Evolutionary conservation across 1,140 invertebrate genomes (phyloP).

Genomic region (Hermatobates lingyangjiaoensis): DNA sequence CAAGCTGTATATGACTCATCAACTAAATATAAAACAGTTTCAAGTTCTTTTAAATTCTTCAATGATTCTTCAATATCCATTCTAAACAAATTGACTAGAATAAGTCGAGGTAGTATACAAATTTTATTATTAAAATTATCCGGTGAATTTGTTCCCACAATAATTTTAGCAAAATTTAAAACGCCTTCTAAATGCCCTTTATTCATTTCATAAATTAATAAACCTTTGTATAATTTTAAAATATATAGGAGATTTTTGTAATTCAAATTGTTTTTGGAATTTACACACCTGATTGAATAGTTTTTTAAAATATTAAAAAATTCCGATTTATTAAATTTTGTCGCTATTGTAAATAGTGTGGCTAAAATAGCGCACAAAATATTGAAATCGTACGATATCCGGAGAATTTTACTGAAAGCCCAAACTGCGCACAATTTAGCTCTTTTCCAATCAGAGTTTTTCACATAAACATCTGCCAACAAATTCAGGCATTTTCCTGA

Average conservation of each 20-base stretch:
- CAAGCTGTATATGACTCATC: neutral
- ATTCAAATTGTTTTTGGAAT: neutral
- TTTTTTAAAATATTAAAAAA: neutral
- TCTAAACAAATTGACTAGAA: too few relatives aligned
- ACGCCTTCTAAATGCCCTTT: too few relatives aligned
- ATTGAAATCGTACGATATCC: neutral
- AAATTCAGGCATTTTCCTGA: neutral
- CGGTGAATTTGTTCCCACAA: too few relatives aligned
- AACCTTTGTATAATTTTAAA: too few relatives aligned
- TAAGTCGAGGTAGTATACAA: too few relatives aligned
- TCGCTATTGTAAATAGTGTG: neutral
- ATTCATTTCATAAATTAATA: too few relatives aligned
- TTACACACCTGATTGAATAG: neutral
- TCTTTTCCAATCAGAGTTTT: neutral
- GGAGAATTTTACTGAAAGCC: neutral
- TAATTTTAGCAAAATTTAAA: too few relatives aligned
- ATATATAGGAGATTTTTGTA: neutral
- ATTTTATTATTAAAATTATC: too few relatives aligned
- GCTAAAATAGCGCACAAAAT: neutral
- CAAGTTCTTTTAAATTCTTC: neutral
- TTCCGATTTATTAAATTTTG: neutral
- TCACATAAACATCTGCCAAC: neutral
- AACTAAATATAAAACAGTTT: neutral
- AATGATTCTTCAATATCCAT: too few relatives aligned
- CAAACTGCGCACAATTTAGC: neutral